Evolutionary conservation across 2,797 vertebrate genomes (phyloP).

Genomic region (Leuciscus waleckii): DNA sequence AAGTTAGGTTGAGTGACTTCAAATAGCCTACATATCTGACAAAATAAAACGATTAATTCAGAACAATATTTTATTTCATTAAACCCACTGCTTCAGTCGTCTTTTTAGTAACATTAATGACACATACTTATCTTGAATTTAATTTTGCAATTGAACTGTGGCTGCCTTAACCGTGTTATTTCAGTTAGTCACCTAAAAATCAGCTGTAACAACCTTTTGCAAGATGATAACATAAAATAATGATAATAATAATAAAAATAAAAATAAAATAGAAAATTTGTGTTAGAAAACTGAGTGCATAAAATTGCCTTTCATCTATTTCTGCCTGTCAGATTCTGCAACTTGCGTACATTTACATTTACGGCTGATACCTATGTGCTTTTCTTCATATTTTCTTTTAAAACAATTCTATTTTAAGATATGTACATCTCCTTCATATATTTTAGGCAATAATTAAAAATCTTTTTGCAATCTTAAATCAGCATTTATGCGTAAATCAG

Average conservation of each 20-base stretch:
- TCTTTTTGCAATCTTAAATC: constrained; percentile 51
- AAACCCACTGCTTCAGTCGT: constrained; percentile 20
- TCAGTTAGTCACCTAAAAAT: constrained; percentile 27
- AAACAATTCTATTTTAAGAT: constrained; percentile 56
- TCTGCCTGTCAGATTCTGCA: constrained; percentile 43
- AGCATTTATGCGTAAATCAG: constrained; percentile 49
- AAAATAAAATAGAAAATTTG: constrained; percentile 64
- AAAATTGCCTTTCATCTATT: constrained; percentile 47
- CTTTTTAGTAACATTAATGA: constrained; percentile 11
- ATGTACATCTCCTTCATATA: constrained; percentile 62
- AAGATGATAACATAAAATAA: constrained; percentile 60
- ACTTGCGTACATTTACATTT: constrained; percentile 37
- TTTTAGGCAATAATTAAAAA: constrained; percentile 63
- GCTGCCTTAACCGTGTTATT: neutral
- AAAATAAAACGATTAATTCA: neutral
- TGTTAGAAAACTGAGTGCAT: constrained; percentile 71
- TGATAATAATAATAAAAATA: neutral
- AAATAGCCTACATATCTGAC: neutral
- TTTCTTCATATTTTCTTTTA: constrained; percentile 55
- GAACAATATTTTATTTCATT: neutral
- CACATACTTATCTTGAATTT: neutral
- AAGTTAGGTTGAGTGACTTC: neutral
- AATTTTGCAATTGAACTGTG: constrained; percentile 3
- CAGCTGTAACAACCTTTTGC: constrained; percentile 30
- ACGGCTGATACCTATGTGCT: constrained; percentile 57